Evolutionary conservation across 2,888 invertebrate species (phyloP).

Genomic region (Neoscelio sp.): DNA sequence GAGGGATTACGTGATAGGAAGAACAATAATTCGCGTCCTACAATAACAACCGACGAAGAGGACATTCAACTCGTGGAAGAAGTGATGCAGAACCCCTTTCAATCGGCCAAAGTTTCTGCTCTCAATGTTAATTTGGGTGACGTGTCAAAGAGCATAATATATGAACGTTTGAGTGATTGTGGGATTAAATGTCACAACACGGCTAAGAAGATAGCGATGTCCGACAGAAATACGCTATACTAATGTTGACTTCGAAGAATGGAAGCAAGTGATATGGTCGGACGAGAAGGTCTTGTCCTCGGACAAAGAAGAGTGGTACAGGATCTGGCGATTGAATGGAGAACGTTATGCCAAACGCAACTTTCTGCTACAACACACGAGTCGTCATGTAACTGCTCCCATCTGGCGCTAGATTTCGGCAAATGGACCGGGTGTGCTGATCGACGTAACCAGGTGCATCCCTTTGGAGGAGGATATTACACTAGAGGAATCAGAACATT

Average conservation of each 20-base stretch:
- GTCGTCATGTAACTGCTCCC: slow-evolving; percentile 42
- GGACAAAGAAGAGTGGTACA: slow-evolving; percentile 21
- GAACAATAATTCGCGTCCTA: background rate
- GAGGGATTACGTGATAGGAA: background rate
- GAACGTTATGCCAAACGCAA: slow-evolving; percentile 5
- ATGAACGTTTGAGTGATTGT: slow-evolving; percentile 6
- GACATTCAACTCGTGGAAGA: background rate
- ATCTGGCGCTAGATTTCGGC: slow-evolving; percentile 62
- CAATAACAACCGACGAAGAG: slow-evolving; percentile 6
- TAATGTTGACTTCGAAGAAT: slow-evolving; percentile 3
- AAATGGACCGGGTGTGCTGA: slow-evolving; percentile 37
- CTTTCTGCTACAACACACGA: slow-evolving; percentile 16
- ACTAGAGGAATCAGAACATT: too few relatives aligned
- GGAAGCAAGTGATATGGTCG: slow-evolving; percentile 14
- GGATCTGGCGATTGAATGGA: slow-evolving; percentile 25
- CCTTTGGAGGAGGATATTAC: slow-evolving; percentile 5
- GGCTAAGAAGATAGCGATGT: slow-evolving; percentile 11
- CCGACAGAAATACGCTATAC: background rate
- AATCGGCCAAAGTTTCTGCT: background rate
- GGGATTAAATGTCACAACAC: slow-evolving; percentile 17
- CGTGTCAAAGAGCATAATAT: background rate
- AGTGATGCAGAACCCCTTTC: slow-evolving; percentile 3
- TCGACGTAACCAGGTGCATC: background rate
- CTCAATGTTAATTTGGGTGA: slow-evolving; percentile 2
- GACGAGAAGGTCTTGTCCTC: slow-evolving; percentile 45